These are phyloP conservation scores for Arenaria interpres DNA, from an alignment of 2,113 vertebrate genomes.

Conservation along the genomic window DNA sequence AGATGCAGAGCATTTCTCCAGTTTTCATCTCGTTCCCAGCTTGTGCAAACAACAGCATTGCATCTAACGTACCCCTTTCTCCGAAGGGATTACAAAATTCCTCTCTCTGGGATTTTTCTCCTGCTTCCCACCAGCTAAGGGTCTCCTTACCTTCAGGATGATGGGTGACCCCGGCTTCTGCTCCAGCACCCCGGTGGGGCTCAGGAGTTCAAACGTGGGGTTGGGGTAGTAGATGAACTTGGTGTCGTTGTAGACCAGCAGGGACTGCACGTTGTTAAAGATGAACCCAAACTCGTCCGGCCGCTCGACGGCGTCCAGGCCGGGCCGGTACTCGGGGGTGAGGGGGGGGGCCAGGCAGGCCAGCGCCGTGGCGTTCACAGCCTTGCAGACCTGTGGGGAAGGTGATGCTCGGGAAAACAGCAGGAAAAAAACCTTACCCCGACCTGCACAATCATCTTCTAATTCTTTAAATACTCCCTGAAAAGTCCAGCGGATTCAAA, in stretches of 20 bases:
- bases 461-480: not conserved
- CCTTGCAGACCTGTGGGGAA: slow-evolving; percentile 84
- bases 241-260: slow-evolving; percentile 95
- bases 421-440: not conserved
- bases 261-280: slow-evolving; percentile 95
- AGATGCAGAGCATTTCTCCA: not conserved
- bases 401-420: fast-evolving
- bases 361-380: slow-evolving; percentile 87
- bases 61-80: fast-evolving
- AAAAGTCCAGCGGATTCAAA: fast-evolving
- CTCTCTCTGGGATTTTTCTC: not conserved
- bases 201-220: slow-evolving; percentile 93
- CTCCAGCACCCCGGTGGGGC: slow-evolving; percentile 86
- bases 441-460: fast-evolving
- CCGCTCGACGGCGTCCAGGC: slow-evolving; percentile 87
- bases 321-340: slow-evolving; percentile 82
- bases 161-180: slow-evolving; percentile 97
- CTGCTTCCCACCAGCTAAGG: not conserved
- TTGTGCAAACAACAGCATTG: fast-evolving
- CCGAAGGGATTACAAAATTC: not conserved
- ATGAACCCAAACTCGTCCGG: slow-evolving; percentile 96
- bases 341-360: slow-evolving; percentile 90
- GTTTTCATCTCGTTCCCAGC: not conserved
- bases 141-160: slow-evolving; percentile 89
- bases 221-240: slow-evolving; percentile 97